Conservation (phyloP, 1,140 invertebrate genomes). For the Euura saliciscinereae region DNA sequence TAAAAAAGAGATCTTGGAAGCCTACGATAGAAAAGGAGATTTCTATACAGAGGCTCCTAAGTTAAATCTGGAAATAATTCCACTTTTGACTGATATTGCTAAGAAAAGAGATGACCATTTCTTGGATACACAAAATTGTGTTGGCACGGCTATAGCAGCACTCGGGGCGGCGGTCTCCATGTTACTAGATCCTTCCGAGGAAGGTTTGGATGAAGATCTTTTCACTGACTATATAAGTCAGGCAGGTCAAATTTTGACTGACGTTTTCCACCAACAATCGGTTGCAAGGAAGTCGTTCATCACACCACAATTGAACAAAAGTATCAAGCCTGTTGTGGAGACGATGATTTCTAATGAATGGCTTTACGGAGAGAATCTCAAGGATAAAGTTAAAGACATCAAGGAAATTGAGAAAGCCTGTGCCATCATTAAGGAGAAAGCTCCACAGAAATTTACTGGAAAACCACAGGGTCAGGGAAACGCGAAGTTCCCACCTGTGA, state of each 20-base stretch:
- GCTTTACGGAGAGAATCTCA: constrained; percentile 30
- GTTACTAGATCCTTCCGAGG: constrained; percentile 23
- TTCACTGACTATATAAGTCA: constrained; percentile 25
- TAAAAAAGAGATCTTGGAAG: constrained; percentile 11
- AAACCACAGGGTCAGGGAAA: no score
- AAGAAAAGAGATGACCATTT: constrained; percentile 25
- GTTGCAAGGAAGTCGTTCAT: constrained; percentile 23
- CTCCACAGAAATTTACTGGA: no score
- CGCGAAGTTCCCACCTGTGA: no score
- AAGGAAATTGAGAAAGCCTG: constrained; percentile 26
- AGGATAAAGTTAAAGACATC: constrained; percentile 19
- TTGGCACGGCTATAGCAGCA: constrained; percentile 20
- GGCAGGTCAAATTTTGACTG: constrained; percentile 23
- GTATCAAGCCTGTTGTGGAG: constrained; percentile 35
- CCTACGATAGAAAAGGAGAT: constrained; percentile 20
- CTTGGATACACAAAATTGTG: constrained; percentile 22
- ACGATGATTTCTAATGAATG: constrained; percentile 33
- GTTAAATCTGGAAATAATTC: constrained; percentile 18
- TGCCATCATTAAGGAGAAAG: no score
- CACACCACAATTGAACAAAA: constrained; percentile 22
- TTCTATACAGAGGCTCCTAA: constrained; percentile 15
- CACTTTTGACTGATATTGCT: constrained; percentile 17
- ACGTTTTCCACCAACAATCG: constrained; percentile 33
- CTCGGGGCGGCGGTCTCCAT: constrained; percentile 19
- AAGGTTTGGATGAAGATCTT: constrained; percentile 16